Percentiles rank a stretch among this genome's conserved stretches.
These are phyloP conservation scores for Endotricha flammealis DNA, from an alignment of 2,888 invertebrate genomes.

Conservation along the genomic window DNA sequence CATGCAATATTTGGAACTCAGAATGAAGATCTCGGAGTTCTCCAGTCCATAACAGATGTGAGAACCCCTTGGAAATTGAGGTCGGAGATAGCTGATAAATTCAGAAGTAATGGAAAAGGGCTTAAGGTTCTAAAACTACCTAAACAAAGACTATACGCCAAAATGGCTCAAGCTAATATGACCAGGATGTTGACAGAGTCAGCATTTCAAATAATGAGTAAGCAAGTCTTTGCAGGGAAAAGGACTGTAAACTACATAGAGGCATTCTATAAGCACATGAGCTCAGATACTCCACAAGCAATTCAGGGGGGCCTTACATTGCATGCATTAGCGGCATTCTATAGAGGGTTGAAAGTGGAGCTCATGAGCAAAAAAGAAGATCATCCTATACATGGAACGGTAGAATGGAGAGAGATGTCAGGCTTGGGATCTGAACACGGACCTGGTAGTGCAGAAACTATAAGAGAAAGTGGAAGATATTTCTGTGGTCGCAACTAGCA, in stretches of 20 bases:
- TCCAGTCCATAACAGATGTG: background rate
- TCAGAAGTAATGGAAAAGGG: background rate
- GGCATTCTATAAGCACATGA: conserved; percentile 4
- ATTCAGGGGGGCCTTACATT: background rate
- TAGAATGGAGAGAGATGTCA: background rate
- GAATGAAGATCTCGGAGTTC: background rate
- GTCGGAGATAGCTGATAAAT: background rate
- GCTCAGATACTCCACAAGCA: background rate
- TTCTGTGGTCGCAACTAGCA: no score
- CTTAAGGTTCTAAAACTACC: background rate
- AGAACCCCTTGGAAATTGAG: no score
- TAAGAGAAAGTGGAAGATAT: no score
- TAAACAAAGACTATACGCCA: background rate
- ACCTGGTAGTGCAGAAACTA: no score
- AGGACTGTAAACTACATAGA: conserved; percentile 1
- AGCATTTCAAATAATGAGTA: background rate
- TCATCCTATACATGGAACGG: background rate
- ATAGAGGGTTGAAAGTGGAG: conserved; percentile 1
- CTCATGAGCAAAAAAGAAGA: conserved; percentile 1
- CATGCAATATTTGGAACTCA: background rate
- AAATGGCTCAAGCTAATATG: conserved; percentile 6
- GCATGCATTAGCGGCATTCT: background rate
- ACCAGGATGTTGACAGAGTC: conserved; percentile 3
- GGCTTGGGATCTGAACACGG: no score
- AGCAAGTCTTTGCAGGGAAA: conserved; percentile 6